A percentile compares a stretch with the other conserved stretches of the same genome.
Conservation (phyloP, 2,797 vertebrate species). For the Rhabdomys pumilio region DNA sequence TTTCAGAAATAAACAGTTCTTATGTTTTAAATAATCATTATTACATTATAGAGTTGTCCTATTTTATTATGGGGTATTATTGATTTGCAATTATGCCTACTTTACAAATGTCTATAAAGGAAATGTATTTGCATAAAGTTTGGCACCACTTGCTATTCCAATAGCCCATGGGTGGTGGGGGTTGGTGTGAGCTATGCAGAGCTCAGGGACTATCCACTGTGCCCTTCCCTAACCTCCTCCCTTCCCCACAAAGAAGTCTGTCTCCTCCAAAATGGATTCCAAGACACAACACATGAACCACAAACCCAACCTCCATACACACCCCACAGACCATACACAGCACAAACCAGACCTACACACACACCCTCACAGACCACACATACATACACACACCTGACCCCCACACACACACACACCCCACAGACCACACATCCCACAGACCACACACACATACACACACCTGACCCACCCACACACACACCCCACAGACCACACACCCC, state of each 20-base stretch:
- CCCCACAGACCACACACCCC: neutral
- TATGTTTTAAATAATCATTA: neutral
- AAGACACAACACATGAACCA: neutral
- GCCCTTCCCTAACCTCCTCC: neutral
- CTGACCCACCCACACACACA: neutral
- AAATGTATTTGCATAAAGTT: too few species aligned
- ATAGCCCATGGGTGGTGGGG: neutral
- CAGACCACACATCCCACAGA: neutral
- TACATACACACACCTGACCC: too few species aligned
- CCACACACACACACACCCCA: neutral
- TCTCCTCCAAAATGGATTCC: slow-evolving; percentile 17
- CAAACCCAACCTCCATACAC: neutral
- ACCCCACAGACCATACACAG: neutral
- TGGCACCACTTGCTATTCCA: neutral
- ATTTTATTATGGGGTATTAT: neutral
- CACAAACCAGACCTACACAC: too few species aligned
- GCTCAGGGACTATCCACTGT: neutral
- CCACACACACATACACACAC: neutral
- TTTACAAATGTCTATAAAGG: neutral
- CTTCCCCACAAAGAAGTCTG: neutral
- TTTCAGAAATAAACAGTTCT: slow-evolving; percentile 16
- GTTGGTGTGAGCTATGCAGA: neutral
- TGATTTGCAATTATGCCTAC: neutral
- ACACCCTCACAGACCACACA: neutral
- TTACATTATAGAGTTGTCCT: neutral